Conservation (phyloP, 1,140 invertebrate genomes). For the Drosophila kohkoa region DNA sequence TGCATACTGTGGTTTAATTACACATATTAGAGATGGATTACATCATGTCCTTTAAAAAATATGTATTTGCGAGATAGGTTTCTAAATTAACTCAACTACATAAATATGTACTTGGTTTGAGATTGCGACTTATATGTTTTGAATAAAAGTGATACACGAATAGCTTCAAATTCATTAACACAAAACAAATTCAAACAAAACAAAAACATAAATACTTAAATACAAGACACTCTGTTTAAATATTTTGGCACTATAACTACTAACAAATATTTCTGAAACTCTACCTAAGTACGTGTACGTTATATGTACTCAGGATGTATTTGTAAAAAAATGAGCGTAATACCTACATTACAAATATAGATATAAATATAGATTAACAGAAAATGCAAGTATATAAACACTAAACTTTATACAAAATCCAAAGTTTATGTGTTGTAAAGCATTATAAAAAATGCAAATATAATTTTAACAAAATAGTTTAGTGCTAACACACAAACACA, state of each 20-base stretch:
- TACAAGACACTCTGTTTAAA: constrained; percentile 37
- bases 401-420: constrained; percentile 59
- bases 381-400: constrained; percentile 57
- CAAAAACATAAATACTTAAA: constrained; percentile 29
- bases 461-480: constrained; percentile 75
- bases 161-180: constrained; percentile 48
- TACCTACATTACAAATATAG: constrained; percentile 48
- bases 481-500: constrained; percentile 81
- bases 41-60: background rate
- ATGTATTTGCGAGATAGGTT: constrained; percentile 10
- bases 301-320: constrained; percentile 38
- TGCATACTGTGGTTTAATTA: constrained; percentile 19
- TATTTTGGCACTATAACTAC: constrained; percentile 51
- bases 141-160: constrained; percentile 19
- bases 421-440: constrained; percentile 65
- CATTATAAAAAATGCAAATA: constrained; percentile 81
- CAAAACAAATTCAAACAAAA: constrained; percentile 45
- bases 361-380: constrained; percentile 48
- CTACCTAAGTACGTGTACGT: constrained; percentile 45
- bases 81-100: constrained; percentile 23
- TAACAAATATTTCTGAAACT: constrained; percentile 54
- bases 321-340: constrained; percentile 43
- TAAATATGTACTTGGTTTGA: constrained; percentile 8
- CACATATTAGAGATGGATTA: constrained; percentile 24
- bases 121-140: constrained; percentile 33